These are phyloP conservation scores for Strigops habroptila DNA, from an alignment of 2,113 vertebrate species.

Conservation along the genomic window DNA sequence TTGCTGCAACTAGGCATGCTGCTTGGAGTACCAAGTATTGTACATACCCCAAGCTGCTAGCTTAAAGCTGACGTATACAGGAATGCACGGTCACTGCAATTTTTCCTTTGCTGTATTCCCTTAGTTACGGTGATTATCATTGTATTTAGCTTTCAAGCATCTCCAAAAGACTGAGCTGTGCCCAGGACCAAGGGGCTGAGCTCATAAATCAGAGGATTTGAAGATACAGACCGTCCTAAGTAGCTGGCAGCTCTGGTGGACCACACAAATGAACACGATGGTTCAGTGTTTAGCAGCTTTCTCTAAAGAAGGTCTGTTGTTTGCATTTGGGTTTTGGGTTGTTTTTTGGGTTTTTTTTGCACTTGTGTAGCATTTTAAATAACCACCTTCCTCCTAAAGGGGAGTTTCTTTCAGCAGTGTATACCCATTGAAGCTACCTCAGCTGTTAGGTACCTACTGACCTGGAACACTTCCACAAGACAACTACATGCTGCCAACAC, in stretches of 20 bases:
- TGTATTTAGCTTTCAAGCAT: not conserved
- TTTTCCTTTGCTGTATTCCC: not conserved
- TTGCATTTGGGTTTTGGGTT: not conserved
- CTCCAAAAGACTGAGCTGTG: not conserved
- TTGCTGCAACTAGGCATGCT: not conserved
- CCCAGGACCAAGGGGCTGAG: not conserved
- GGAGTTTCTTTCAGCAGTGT: not conserved
- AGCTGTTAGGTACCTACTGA: not conserved
- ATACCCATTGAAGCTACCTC: not conserved
- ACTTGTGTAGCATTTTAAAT: not conserved
- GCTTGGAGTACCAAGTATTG: not conserved
- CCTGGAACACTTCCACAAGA: not conserved
- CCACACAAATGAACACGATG: not conserved
- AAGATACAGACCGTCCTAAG: not conserved
- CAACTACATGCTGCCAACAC: not conserved
- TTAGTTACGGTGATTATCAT: not conserved
- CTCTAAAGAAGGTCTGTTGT: not conserved
- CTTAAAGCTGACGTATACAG: not conserved
- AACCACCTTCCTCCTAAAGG: not conserved
- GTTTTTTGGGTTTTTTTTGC: not conserved
- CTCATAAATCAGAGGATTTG: not conserved
- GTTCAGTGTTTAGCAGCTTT: not conserved
- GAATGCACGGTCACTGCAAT: not conserved
- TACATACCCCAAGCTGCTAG: not conserved
- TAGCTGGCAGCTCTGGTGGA: not conserved